phyloP scores from a whole-genome alignment of 1,140 invertebrate species.

The Megalopta genalis region DNA sequence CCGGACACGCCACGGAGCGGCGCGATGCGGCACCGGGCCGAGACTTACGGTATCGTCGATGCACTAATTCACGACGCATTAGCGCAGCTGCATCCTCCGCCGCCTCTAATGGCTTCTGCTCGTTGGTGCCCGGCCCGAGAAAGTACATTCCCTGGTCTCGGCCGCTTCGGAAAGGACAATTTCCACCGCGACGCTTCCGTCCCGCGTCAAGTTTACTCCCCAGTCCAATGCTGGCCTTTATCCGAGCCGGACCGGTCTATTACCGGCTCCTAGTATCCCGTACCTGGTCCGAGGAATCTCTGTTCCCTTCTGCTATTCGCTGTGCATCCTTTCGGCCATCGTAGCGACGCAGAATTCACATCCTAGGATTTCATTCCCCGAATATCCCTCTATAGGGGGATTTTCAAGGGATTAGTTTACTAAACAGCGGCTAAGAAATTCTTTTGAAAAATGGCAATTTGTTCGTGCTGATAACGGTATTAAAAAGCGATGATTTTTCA shows the following conservation, averaged over 20 bases:
- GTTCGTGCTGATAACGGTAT: too few relatives aligned
- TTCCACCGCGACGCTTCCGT: slow-evolving; percentile 2
- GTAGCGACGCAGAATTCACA: too few relatives aligned
- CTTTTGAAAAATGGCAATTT: too few relatives aligned
- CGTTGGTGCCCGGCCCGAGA: slow-evolving; percentile 9
- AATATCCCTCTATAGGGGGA: too few relatives aligned
- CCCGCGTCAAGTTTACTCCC: background rate
- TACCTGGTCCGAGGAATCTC: too few relatives aligned
- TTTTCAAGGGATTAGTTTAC: too few relatives aligned
- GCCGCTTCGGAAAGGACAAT: slow-evolving; percentile 12
- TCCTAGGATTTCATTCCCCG: too few relatives aligned
- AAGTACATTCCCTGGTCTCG: background rate
- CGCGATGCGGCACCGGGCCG: background rate
- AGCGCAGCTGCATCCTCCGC: slow-evolving; percentile 16
- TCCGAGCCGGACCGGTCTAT: background rate
- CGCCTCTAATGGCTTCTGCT: slow-evolving; percentile 34
- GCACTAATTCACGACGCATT: slow-evolving; percentile 48
- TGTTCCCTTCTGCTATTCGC: too few relatives aligned
- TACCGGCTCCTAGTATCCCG: slow-evolving; percentile 2
- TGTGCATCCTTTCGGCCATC: too few relatives aligned
- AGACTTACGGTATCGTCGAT: slow-evolving; percentile 42
- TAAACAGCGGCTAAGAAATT: too few relatives aligned
- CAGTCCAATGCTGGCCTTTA: background rate
- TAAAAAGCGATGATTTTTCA: too few relatives aligned
- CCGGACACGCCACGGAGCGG: slow-evolving; percentile 20